A percentile compares a stretch with the other conserved stretches of the same genome.
These are phyloP conservation scores for Chrysogorgia sp. DNA, from an alignment of 92 coral and sea anemone species.

Conservation along the genomic window DNA sequence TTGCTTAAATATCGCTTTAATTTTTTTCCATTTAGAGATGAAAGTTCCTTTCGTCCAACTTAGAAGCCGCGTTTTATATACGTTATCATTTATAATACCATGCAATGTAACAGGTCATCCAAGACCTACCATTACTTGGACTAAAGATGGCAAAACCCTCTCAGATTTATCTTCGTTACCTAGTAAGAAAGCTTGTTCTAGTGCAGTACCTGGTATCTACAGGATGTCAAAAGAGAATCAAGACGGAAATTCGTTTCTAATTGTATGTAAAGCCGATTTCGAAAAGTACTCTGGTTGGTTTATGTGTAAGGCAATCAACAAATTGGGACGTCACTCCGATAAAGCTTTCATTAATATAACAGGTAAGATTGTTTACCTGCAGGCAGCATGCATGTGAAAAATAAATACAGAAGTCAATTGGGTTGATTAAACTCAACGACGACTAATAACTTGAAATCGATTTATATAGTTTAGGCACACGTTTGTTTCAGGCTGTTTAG, in stretches of 20 bases:
- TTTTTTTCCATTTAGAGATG: constrained; percentile 6
- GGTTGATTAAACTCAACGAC: too few relatives aligned
- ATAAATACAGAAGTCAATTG: too few relatives aligned
- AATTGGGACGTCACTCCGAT: constrained; percentile 25
- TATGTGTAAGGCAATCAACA: constrained; percentile 50
- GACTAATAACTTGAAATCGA: too few relatives aligned
- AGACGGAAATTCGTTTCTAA: constrained; percentile 7
- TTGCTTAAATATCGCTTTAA: not conserved
- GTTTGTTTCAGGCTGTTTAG: not conserved
- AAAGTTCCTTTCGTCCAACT: constrained; percentile 32
- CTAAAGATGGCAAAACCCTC: constrained; percentile 32
- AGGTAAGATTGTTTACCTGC: constrained; percentile 42
- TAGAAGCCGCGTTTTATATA: constrained; percentile 28
- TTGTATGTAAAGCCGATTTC: constrained; percentile 48
- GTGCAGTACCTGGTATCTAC: constrained; percentile 3
- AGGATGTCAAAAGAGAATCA: constrained; percentile 1
- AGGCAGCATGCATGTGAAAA: too few relatives aligned
- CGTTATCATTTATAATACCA: constrained; percentile 31
- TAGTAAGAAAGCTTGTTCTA: constrained; percentile 13
- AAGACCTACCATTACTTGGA: constrained; percentile 52
- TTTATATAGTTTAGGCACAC: too few relatives aligned
- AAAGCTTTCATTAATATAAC: constrained; percentile 41
- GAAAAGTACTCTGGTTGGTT: constrained; percentile 36
- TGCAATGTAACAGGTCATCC: constrained; percentile 69
- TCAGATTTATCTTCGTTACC: not conserved